These are phyloP conservation scores for Erebia aethiops DNA, from an alignment of 2,888 invertebrate species.

Conservation along the genomic window DNA sequence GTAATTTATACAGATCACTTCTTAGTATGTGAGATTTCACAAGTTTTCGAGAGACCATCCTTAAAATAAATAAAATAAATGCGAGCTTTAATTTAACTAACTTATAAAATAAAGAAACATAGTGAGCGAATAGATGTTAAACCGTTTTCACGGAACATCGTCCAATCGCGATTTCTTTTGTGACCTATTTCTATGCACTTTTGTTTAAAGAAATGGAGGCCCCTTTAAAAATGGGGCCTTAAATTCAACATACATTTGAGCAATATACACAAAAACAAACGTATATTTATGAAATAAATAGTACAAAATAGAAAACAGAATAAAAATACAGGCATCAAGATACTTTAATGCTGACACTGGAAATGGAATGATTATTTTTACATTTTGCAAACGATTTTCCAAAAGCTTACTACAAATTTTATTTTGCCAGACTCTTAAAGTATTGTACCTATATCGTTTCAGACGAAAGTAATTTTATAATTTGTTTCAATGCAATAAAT, in stretches of 20 bases:
- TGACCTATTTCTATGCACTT: background rate
- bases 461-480: background rate
- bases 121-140: slow-evolving; percentile 9
- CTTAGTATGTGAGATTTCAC: background rate
- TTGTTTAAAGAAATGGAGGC: background rate
- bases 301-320: background rate
- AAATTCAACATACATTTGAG: slow-evolving; percentile 5
- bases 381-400: background rate
- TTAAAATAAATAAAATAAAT: slow-evolving; percentile 3
- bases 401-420: background rate
- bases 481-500: background rate
- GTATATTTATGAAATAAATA: background rate
- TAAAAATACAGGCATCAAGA: no score
- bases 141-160: background rate
- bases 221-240: background rate
- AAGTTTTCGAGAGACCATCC: slow-evolving; percentile 1
- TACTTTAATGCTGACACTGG: background rate
- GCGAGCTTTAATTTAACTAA: slow-evolving; percentile 9
- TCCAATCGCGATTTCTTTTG: background rate
- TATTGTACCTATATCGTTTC: background rate
- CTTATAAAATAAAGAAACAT: background rate
- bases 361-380: background rate
- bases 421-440: background rate
- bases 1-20: slow-evolving; percentile 13
- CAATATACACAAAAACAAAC: slow-evolving; percentile 7